Conservation (phyloP, 2,797 vertebrate genomes). For the Poecile montanus region DNA sequence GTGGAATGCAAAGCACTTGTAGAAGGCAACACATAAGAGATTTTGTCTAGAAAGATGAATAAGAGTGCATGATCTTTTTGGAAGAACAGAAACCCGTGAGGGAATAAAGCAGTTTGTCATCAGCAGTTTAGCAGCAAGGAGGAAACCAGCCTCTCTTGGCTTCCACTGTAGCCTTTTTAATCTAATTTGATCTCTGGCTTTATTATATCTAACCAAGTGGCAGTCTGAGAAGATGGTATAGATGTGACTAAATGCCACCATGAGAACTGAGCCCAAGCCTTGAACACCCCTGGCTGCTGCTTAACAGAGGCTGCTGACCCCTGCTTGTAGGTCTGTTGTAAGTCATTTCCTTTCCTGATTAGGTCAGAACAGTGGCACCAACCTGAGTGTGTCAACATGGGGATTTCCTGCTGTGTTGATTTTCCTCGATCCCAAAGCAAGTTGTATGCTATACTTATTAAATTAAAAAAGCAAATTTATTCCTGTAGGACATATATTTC, state of each 20-base stretch:
- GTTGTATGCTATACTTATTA: background rate
- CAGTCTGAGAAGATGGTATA: background rate
- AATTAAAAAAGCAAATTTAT: background rate
- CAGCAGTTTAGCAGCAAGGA: background rate
- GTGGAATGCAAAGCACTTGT: background rate
- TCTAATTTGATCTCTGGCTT: background rate
- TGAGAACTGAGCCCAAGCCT: background rate
- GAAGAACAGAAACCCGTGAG: background rate
- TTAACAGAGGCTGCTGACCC: background rate
- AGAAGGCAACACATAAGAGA: background rate
- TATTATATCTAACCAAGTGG: background rate
- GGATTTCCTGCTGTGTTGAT: constrained; percentile 7
- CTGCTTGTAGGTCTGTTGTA: background rate
- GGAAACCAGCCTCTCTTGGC: background rate
- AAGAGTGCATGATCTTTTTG: background rate
- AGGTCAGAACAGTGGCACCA: constrained; percentile 20
- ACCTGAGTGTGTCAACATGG: background rate
- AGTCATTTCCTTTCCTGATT: constrained; percentile 33
- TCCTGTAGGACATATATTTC: background rate
- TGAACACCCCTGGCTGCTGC: background rate
- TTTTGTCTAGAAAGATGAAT: background rate
- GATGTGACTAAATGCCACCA: background rate
- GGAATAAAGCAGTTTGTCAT: background rate
- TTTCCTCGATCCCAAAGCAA: background rate
- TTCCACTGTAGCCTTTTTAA: background rate